A percentile compares a stretch with the other conserved stretches of the same genome.
phyloP scores from a whole-genome alignment of 2,888 invertebrate species.

The Noctua janthe region DNA sequence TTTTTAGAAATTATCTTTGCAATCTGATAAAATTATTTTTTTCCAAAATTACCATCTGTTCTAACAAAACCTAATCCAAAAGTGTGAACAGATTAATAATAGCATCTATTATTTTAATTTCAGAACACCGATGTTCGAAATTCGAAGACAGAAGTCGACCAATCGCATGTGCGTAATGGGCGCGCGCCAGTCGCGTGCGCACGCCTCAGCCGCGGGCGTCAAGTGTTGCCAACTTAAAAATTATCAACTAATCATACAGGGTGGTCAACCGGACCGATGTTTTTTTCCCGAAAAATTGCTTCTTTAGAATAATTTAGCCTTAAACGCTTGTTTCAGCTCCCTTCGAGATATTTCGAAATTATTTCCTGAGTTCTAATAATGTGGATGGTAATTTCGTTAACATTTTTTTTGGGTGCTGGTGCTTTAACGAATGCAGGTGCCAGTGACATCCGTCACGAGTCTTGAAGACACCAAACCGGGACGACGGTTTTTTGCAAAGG shows the following conservation, averaged over 20 bases:
- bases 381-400: slow-evolving; percentile 58
- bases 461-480: slow-evolving; percentile 5
- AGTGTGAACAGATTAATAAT: slow-evolving; percentile 70
- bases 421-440: slow-evolving; percentile 50
- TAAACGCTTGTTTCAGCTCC: slow-evolving; percentile 77
- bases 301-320: slow-evolving; percentile 82
- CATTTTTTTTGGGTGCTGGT: slow-evolving; percentile 57
- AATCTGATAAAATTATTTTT: neutral
- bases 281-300: slow-evolving; percentile 78
- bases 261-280: slow-evolving; percentile 77
- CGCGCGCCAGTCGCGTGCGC: slow-evolving; percentile 82
- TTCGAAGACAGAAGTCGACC: slow-evolving; percentile 64
- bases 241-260: slow-evolving; percentile 84
- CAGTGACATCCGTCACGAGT: slow-evolving; percentile 17
- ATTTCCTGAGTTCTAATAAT: slow-evolving; percentile 68
- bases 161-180: slow-evolving; percentile 81
- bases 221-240: slow-evolving; percentile 80
- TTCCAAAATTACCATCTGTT: slow-evolving; percentile 32
- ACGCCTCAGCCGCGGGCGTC: slow-evolving; percentile 74
- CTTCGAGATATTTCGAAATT: slow-evolving; percentile 66
- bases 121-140: slow-evolving; percentile 57
- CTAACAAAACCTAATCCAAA: slow-evolving; percentile 59
- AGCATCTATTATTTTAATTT: slow-evolving; percentile 65
- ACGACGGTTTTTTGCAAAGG: neutral
- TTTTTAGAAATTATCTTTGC: neutral